These are phyloP conservation scores for Chesias legatella DNA, from an alignment of 2,888 invertebrate species.

Conservation along the genomic window DNA sequence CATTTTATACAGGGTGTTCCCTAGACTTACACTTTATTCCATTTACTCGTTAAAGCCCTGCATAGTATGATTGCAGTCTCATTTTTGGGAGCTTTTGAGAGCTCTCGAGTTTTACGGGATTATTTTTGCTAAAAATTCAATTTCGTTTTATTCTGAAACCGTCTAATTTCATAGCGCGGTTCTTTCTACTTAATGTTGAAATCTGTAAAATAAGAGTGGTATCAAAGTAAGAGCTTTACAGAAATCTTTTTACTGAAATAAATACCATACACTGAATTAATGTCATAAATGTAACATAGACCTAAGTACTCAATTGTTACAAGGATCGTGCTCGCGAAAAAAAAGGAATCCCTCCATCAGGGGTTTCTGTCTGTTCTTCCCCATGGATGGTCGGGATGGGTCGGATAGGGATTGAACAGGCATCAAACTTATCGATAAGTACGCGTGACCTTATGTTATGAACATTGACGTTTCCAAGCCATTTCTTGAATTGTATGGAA, in stretches of 20 bases:
- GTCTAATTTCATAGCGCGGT: slow-evolving; percentile 17
- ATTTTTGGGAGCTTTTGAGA: slow-evolving; percentile 46
- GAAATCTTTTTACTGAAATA: not conserved
- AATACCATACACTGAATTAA: no score
- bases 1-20: slow-evolving; percentile 52
- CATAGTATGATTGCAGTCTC: slow-evolving; percentile 49
- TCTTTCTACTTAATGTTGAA: slow-evolving; percentile 9
- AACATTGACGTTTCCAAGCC: no score
- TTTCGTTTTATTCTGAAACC: slow-evolving; percentile 19
- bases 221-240: not conserved
- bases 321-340: no score
- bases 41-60: slow-evolving; percentile 48
- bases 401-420: no score
- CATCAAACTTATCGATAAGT: no score
- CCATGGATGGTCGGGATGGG: no score
- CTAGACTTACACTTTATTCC: slow-evolving; percentile 57
- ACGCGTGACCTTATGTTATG: no score
- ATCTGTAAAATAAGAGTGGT: slow-evolving; percentile 6
- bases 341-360: no score
- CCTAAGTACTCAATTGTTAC: no score
- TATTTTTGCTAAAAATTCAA: slow-evolving; percentile 20
- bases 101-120: slow-evolving; percentile 19
- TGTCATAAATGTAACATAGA: no score
- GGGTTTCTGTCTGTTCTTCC: no score
- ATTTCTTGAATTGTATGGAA: no score